These are phyloP conservation scores for Cancer borealis DNA, from an alignment of 2,888 invertebrate genomes.

Conservation along the genomic window DNA sequence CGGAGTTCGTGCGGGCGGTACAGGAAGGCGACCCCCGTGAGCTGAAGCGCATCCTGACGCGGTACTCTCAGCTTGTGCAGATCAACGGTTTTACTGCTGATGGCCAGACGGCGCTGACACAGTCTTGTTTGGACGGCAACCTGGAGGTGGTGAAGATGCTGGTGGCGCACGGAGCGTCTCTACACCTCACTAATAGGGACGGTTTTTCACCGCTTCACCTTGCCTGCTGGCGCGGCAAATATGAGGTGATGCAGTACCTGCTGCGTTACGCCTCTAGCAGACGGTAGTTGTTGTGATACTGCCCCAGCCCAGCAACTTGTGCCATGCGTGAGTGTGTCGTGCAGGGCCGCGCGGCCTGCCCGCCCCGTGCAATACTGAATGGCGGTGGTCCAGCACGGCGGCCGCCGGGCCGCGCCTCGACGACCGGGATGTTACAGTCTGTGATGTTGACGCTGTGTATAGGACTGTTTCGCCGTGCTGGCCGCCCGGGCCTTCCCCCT, in stretches of 20 bases:
- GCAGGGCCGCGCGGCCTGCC: conserved; percentile 42
- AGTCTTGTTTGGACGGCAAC: conserved; percentile 77
- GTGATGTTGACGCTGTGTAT: conserved; percentile 67
- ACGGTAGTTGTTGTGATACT: conserved; percentile 65
- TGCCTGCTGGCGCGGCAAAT: conserved; percentile 77
- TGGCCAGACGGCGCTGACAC: conserved; percentile 77
- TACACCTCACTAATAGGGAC: conserved; percentile 75
- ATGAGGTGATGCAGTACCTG: conserved; percentile 75
- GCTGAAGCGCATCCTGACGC: conserved; percentile 75
- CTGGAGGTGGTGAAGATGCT: conserved; percentile 77
- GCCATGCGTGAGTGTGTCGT: conserved; percentile 61
- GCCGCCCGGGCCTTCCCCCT: conserved; percentile 39
- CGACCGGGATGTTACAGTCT: conserved; percentile 59
- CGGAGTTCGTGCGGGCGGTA: conserved; percentile 74
- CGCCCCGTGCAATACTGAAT: conserved; percentile 70
- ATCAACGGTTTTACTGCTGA: conserved; percentile 76
- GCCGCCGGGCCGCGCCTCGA: conserved; percentile 46
- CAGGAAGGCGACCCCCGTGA: conserved; percentile 74
- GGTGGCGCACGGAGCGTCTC: conserved; percentile 75
- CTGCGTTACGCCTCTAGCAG: conserved; percentile 70
- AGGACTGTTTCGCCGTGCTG: conserved; percentile 44
- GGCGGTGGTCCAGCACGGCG: conserved; percentile 36
- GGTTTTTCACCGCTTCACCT: conserved; percentile 77
- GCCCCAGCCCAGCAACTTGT: conserved; percentile 37
- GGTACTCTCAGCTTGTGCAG: conserved; percentile 77